Base-by-base conservation (phyloP, 2,797 vertebrate species). In the Darevskia nairensis region DNA sequence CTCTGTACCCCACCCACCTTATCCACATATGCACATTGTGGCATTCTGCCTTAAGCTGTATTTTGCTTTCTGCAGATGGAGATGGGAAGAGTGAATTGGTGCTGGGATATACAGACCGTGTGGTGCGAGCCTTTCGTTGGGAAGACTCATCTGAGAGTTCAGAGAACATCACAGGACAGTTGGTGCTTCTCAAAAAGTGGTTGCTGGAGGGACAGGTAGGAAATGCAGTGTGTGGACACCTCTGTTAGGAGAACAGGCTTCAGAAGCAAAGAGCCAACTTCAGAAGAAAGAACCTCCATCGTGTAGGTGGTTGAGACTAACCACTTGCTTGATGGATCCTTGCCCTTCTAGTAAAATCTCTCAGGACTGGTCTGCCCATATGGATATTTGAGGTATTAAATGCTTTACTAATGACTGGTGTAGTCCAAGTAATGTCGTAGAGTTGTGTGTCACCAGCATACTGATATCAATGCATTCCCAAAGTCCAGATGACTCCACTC, bases 71-170 rank as follows among this genome's bases (percentile, higher is more conserved):
- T 91, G 13, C 92, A 99, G 99, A 99, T 89, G 99, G 98, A 66
- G 99, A 99, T 19, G 99, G 98, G 1, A 97, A 97, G 77, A 97
- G 95, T 3, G 99, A 99, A 95, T 94, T 99, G 94, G 98, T 99
- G 81, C 97, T 99, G 81, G 98, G 99, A 19, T 99, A 99, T 96
- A 99, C 99, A 3, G 99, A 99, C 96, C 97, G 99, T 0, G 98
- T 99, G 87, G 99, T 99, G 9, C 97, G 98, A 89, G 98, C 98
- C 4, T 99, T 99, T 92, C 98, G 99, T 17, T 99, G 99, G 99
- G 98, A 99, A 86, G 98, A 99, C 88, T 94, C 96, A 0, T 93
- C 96, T 0, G 99, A 99, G 2, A 81, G 94, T 29, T 91, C 97
- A 0, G 98, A 99, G 8, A 90, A 96, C 19, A 87, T 97, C 9